Conservation (phyloP, 2,888 invertebrate genomes). For the Amphipoea oculea region DNA sequence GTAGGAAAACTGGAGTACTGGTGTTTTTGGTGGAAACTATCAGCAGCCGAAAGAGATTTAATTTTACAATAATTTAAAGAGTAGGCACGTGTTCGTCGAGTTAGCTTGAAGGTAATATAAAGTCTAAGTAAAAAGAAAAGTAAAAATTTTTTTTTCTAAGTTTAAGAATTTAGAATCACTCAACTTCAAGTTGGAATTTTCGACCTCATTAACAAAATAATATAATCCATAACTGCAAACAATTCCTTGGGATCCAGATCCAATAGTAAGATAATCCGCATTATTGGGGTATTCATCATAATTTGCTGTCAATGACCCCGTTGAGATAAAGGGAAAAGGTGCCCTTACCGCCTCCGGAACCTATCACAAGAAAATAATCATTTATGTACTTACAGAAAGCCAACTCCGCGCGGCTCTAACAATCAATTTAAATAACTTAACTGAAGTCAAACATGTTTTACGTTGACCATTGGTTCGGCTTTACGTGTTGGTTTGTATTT, state of each 20-base stretch:
- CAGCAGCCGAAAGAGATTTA: not conserved
- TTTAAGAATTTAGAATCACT: no score
- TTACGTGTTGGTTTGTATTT: not conserved
- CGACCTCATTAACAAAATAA: not conserved
- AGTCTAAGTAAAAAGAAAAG: no score
- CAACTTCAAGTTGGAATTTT: not conserved
- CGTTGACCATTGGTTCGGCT: not conserved
- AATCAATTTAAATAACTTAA: not conserved
- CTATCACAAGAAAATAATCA: not conserved
- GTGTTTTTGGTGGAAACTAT: not conserved
- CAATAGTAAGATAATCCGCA: constrained; percentile 23
- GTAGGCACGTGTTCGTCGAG: not conserved
- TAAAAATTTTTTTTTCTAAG: no score
- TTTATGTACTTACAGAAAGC: constrained; percentile 18
- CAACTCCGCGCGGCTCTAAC: not conserved
- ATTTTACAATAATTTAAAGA: not conserved
- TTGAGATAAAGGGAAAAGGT: constrained; percentile 50
- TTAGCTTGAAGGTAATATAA: not conserved
- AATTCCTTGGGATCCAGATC: constrained; percentile 8
- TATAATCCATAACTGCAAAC: constrained; percentile 1
- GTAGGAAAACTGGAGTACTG: not conserved
- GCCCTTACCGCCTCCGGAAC: constrained; percentile 6
- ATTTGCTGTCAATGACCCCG: constrained; percentile 60
- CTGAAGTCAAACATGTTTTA: not conserved
- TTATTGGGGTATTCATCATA: constrained; percentile 58